Evolutionary conservation across 2,797 vertebrate species (phyloP).

Genomic region (Merluccius polli): DNA sequence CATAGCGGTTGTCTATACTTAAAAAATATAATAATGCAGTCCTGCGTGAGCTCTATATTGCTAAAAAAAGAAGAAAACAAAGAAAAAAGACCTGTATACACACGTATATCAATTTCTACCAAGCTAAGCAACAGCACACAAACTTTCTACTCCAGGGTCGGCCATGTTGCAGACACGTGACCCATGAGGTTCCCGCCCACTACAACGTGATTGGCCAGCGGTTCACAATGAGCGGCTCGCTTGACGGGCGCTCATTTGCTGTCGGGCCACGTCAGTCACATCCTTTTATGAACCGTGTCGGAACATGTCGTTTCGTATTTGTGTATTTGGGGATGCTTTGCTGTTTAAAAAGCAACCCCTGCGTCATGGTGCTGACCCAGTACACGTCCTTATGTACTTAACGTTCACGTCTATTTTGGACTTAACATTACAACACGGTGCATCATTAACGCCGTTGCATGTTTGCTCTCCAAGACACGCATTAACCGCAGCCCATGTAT

Average conservation of each 20-base stretch:
- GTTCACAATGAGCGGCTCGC: conserved; percentile 21
- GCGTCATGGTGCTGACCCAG: not conserved
- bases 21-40: not conserved
- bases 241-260: conserved; percentile 37
- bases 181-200: conserved; percentile 30
- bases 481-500: not conserved
- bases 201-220: conserved; percentile 40
- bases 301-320: not conserved
- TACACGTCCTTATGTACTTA: not conserved
- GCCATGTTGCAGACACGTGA: conserved; percentile 31
- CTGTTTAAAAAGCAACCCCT: not conserved
- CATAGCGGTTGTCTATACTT: not conserved
- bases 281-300: not conserved
- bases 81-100: not conserved
- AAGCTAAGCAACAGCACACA: conserved; percentile 20
- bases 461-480: not conserved
- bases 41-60: not conserved
- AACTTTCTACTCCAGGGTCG: conserved; percentile 4
- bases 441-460: not conserved
- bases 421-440: not conserved
- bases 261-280: conserved; percentile 3
- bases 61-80: too few relatives aligned
- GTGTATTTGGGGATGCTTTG: not conserved
- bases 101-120: not conserved
- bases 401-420: not conserved